Base-by-base conservation (phyloP, 1,140 invertebrate species). In the Neodiprion lecontei region DNA sequence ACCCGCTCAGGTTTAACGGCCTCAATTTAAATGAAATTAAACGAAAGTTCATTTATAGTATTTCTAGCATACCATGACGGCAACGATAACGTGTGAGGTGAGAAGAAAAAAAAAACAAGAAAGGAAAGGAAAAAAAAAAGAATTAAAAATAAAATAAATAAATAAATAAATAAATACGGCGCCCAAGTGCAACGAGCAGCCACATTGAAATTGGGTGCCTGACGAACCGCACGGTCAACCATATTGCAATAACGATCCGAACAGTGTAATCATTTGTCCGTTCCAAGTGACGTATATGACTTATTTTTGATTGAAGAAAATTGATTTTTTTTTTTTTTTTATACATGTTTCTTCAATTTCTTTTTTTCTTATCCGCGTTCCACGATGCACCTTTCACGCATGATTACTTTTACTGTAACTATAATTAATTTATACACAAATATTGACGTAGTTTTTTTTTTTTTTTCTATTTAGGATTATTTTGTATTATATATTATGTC, bases 1-100 rank as follows among this genome's bases (percentile, higher is more conserved):
- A 88, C 88, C 91, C 81, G 90, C 91, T 85, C 90, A 92, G 86
- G 90, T 93, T 80, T 92, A 91, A 86, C 79, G 73, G 76, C 71
- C 76, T 77, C 74, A 47, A 65, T 9, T 77, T 48, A 73, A 74
- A 72, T 77, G 66, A 76, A 50, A 72, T 17, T 23, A n/a, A 70
- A 69, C 4, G 48, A 76, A 68, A 48, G 72, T 12, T 28, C 28
- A 40, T 40, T 40, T 40, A 40, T 40, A 40, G 28, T 40, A 40
- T 40, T 40, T 40, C 67, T 48, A 10, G n/a, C n/a, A 61, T 68
- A 49, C 47, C n/a, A 67, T 50, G 67, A 61, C 48, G 21, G 28
- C 17, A 47, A 53, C 14, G 69, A 65, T 65, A 47, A 76, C 67
- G 14, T 40, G n/a, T 69, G 40, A 28, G 21, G 70, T 53, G 12